A percentile compares a stretch with the other conserved stretches of the same genome.
These are phyloP conservation scores for Resseliella maxima DNA, from an alignment of 2,888 invertebrate genomes.

Conservation along the genomic window DNA sequence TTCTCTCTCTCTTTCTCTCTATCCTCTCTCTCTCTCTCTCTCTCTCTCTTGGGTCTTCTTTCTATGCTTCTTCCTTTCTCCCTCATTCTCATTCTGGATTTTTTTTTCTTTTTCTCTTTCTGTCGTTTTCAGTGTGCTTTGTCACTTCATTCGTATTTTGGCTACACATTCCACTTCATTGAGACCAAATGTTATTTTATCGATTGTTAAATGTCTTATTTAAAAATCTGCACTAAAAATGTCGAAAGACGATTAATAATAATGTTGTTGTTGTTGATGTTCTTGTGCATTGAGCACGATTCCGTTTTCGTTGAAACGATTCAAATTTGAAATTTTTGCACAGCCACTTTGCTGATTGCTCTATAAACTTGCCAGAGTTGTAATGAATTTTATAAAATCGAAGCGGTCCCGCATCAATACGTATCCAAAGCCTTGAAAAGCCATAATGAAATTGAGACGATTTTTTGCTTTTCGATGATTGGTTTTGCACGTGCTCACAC, in stretches of 20 bases:
- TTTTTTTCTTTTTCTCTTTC: background rate
- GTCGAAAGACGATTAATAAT: background rate
- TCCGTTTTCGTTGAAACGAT: too few relatives aligned
- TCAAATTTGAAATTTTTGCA: too few relatives aligned
- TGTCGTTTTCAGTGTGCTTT: background rate
- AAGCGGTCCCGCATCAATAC: too few relatives aligned
- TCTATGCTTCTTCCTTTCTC: background rate
- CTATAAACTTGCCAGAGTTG: too few relatives aligned
- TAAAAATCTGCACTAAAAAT: background rate
- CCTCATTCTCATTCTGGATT: background rate
- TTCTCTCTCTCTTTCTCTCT: background rate
- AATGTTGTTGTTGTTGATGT: background rate
- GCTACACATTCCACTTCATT: background rate
- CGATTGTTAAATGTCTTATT: background rate
- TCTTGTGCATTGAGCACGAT: background rate
- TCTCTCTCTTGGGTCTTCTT: too few relatives aligned
- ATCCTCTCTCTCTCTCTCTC: background rate
- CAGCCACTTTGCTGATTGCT: too few relatives aligned
- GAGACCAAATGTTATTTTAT: background rate
- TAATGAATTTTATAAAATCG: too few relatives aligned
- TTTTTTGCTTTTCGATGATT: too few relatives aligned
- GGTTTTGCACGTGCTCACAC: too few relatives aligned
- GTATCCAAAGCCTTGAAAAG: too few relatives aligned
- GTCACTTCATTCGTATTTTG: constrained; percentile 41
- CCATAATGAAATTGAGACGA: too few relatives aligned